Evolutionary conservation across 2,888 invertebrate species (phyloP), one percentile per base, ranked within the genome.

Genomic region (Clanis bilineata): DNA sequence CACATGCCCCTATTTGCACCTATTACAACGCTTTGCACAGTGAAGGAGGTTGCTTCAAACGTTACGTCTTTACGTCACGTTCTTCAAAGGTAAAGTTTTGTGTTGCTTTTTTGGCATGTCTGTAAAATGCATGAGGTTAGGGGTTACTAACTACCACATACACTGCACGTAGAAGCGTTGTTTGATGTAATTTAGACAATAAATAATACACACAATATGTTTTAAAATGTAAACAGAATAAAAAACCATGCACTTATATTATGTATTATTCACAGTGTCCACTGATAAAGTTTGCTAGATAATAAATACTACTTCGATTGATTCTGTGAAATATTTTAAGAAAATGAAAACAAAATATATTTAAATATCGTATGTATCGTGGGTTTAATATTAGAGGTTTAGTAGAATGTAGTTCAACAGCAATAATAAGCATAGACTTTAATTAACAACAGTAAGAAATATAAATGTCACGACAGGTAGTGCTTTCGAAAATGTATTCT

Each of bases 51-150:
- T 74, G 84, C 88, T 90, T 88, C 84, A 83, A 83, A 76, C 79
- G 80, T 87, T 78, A 76, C 83, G 83, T 84, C 80, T 79, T 78
- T 81, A 74, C 80, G 77, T 77, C 80, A 83, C 80, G 79, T 80
- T 75, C 81, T 82, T 83, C 75, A 73, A 88, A 91, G 91, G 91
- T 91, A 92, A 90, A 82, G 83, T 90, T 86, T 83, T 84, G 78
- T 88, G 82, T 90, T 89, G 90, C 90, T 90, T 90, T 80, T 80
- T 90, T 85, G 75, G 91, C 91, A 92, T 91, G 91, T 62, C 65
- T 68, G 67, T 62, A 67, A 12, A 38, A 25, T 72, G 80, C 78
- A 77, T 79, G 77, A 71, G 68, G 68, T 62, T 67, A 73, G 69
- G 66, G 62, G 70, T 60, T 60, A 75, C 74, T 73, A 79, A 73